phyloP scores from a whole-genome alignment of 2,888 invertebrate species.

The Pasiphila rectangulata region DNA sequence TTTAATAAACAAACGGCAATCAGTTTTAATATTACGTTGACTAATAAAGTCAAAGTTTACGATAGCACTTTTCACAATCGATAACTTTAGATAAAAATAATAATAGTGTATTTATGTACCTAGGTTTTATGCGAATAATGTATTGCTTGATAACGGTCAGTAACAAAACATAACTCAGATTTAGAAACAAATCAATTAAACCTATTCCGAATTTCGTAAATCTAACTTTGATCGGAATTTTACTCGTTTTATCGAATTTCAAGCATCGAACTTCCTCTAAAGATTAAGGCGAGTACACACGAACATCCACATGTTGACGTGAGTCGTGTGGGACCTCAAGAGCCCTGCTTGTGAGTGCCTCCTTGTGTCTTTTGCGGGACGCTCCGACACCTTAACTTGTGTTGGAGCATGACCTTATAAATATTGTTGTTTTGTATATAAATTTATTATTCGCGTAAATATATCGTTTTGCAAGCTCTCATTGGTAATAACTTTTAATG shows the following conservation, averaged over 20 bases:
- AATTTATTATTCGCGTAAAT: too few relatives aligned
- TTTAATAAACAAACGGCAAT: constrained; percentile 24
- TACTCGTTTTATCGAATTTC: neutral
- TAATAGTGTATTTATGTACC: constrained; percentile 20
- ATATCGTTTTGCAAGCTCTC: too few relatives aligned
- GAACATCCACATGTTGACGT: constrained; percentile 70
- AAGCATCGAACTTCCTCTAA: constrained; percentile 15
- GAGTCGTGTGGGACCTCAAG: constrained; percentile 53
- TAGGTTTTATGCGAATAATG: constrained; percentile 6
- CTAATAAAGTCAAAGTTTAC: constrained; percentile 49
- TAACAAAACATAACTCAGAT: constrained; percentile 3
- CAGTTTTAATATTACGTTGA: constrained; percentile 23
- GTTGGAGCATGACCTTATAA: constrained; percentile 2
- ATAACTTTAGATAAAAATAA: constrained; percentile 37
- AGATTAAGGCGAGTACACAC: constrained; percentile 36
- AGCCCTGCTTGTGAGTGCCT: constrained; percentile 63
- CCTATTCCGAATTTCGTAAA: neutral
- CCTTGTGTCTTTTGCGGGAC: constrained; percentile 54
- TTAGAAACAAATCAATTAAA: neutral
- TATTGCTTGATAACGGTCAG: constrained; percentile 10
- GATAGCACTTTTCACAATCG: constrained; percentile 54
- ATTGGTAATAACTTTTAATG: too few relatives aligned
- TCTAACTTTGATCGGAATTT: neutral
- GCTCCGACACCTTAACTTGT: constrained; percentile 42
- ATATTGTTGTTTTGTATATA: too few relatives aligned